These are phyloP conservation scores for Syrmaticus mikado DNA, from an alignment of 2,113 vertebrate species.

Conservation along the genomic window DNA sequence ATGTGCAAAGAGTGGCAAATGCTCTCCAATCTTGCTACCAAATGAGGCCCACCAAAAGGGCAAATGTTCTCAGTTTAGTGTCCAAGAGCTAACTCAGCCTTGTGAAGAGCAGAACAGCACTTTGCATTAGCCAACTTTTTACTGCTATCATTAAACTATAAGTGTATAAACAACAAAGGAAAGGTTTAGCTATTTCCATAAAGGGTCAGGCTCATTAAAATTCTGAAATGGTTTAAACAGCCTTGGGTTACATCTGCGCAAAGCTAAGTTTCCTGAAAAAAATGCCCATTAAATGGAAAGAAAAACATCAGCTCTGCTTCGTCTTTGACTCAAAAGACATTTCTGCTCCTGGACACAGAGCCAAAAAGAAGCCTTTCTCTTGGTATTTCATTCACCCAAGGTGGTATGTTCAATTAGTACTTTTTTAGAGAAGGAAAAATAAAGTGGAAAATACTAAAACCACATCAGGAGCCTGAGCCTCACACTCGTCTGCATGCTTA, in stretches of 20 bases:
- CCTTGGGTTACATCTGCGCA: neutral
- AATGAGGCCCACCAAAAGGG: neutral
- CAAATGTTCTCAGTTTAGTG: neutral
- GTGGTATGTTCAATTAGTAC: neutral
- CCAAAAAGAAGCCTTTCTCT: neutral
- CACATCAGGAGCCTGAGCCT: neutral
- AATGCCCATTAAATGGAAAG: fast-evolving
- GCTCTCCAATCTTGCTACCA: neutral
- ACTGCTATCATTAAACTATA: fast-evolving
- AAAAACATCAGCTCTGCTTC: neutral
- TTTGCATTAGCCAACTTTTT: fast-evolving
- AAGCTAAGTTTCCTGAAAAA: neutral
- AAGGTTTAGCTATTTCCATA: neutral
- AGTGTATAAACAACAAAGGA: neutral
- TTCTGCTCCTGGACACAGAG: neutral
- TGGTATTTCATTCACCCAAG: neutral
- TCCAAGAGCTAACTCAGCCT: neutral
- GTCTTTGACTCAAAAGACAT: neutral
- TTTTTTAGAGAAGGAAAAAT: neutral
- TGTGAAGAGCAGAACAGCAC: fast-evolving
- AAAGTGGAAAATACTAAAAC: neutral
- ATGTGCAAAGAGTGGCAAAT: neutral
- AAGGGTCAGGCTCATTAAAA: neutral
- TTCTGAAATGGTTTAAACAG: neutral
- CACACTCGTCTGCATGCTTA: fast-evolving